These are phyloP conservation scores for Octonoba sinensis DNA, from an alignment of 2,888 invertebrate species.

Conservation along the genomic window DNA sequence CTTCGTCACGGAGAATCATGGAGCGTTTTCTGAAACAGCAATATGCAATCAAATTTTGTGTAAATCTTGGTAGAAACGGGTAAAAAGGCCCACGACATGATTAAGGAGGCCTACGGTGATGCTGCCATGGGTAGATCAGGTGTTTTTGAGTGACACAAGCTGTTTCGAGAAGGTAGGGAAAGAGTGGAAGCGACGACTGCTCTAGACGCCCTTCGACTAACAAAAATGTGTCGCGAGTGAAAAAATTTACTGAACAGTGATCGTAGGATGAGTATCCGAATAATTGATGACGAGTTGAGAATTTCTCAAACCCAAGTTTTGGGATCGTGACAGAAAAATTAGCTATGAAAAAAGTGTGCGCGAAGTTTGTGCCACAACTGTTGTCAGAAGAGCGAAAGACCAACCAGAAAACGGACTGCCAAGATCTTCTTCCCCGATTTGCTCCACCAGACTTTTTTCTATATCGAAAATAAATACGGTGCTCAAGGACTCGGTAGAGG, in stretches of 20 bases:
- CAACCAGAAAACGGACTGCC: neutral
- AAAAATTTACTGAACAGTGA: neutral
- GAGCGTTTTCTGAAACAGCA: neutral
- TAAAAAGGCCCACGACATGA: no score
- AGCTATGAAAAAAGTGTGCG: neutral
- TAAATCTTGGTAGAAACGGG: neutral
- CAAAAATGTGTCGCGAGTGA: neutral
- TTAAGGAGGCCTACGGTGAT: no score
- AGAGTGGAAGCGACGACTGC: neutral
- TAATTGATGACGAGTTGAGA: neutral
- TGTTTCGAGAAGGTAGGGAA: neutral
- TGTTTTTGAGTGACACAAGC: constrained; percentile 2
- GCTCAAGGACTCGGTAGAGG: neutral
- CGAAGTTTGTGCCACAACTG: neutral
- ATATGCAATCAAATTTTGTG: neutral
- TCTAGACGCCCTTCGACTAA: neutral
- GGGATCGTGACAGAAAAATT: neutral
- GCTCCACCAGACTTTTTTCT: neutral
- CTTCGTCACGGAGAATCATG: constrained; percentile 1
- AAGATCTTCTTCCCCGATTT: neutral
- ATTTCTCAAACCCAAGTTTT: neutral
- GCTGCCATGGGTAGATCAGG: neutral
- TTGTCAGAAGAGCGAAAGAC: neutral
- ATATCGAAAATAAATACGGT: no score
- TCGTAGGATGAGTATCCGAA: neutral